Evolutionary conservation across 1,140 invertebrate species (phyloP).

Genomic region (Drosophila pandora): DNA sequence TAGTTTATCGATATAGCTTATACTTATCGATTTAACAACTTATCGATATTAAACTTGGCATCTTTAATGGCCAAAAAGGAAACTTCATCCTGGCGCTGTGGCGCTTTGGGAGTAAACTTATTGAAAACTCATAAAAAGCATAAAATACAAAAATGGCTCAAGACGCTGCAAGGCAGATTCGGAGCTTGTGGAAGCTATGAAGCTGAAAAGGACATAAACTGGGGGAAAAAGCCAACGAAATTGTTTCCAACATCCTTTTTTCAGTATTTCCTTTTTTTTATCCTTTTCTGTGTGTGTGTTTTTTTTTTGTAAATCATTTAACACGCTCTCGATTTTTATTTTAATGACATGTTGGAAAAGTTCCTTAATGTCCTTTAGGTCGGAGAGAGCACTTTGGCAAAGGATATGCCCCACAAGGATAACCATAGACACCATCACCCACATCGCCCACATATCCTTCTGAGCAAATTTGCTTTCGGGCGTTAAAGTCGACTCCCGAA

Average conservation of each 20-base stretch:
- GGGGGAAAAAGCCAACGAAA: slow-evolving; percentile 35
- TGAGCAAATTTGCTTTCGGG: slow-evolving; percentile 48
- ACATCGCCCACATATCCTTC: slow-evolving; percentile 2
- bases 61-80: slow-evolving; percentile 31
- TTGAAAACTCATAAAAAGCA: slow-evolving; percentile 70
- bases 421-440: background rate
- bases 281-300: background rate
- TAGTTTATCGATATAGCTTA: slow-evolving; percentile 8
- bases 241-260: slow-evolving; percentile 40
- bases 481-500: slow-evolving; percentile 38
- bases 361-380: slow-evolving; percentile 56
- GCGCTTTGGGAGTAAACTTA: slow-evolving; percentile 44
- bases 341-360: slow-evolving; percentile 69
- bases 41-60: slow-evolving; percentile 39
- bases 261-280: background rate
- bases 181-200: slow-evolving; percentile 1
- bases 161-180: background rate
- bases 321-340: slow-evolving; percentile 78
- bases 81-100: slow-evolving; percentile 9
- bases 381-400: slow-evolving; percentile 14
- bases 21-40: slow-evolving; percentile 8
- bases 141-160: slow-evolving; percentile 43
- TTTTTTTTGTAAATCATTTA: slow-evolving; percentile 73
- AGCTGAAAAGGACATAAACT: slow-evolving; percentile 45
- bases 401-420: background rate